These are phyloP conservation scores for Agriopis marginaria DNA, from an alignment of 2,888 invertebrate species.

Conservation along the genomic window DNA sequence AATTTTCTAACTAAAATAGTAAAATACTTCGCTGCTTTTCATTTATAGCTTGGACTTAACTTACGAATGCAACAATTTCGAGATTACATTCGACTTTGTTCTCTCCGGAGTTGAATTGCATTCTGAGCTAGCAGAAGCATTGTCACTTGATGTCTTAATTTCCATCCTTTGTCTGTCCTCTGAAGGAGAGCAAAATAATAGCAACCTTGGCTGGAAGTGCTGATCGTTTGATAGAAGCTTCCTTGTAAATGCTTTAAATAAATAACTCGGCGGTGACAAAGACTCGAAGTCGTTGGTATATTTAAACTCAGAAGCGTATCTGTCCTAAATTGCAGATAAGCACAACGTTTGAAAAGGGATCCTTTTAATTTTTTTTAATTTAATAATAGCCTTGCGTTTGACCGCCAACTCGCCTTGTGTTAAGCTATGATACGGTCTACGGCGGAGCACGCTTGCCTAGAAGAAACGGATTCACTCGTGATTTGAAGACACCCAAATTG, in stretches of 20 bases:
- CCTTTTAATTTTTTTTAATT: too few species aligned
- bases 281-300: background rate
- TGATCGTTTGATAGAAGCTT: conserved; percentile 22
- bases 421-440: too few species aligned
- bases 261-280: conserved; percentile 10
- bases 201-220: conserved; percentile 11
- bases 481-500: too few species aligned
- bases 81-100: conserved; percentile 24
- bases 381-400: too few species aligned
- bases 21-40: background rate
- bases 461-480: too few species aligned
- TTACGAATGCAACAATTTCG: conserved; percentile 21
- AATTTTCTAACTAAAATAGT: background rate
- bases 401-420: too few species aligned
- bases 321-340: too few species aligned
- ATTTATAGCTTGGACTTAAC: background rate
- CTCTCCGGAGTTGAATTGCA: conserved; percentile 18
- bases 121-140: conserved; percentile 20
- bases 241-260: background rate
- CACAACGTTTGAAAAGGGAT: too few species aligned
- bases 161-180: conserved; percentile 13
- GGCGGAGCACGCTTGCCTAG: too few species aligned
- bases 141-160: conserved; percentile 21
- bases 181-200: conserved; percentile 18
- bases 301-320: background rate